phyloP scores from a whole-genome alignment of 2,113 vertebrate genomes.

The Calidris pygmaea region DNA sequence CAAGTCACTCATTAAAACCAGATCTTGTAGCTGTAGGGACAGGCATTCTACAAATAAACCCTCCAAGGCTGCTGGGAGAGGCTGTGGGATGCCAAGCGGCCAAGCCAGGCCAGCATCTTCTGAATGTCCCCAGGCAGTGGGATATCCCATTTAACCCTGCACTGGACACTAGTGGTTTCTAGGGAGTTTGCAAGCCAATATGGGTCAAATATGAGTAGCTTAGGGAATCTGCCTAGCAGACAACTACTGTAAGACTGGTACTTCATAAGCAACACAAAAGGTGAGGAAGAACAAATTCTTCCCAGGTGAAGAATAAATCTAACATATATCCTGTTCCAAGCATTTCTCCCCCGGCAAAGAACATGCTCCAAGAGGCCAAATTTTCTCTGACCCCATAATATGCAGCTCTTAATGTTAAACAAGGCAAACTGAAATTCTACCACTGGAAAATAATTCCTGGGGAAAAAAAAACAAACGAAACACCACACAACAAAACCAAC shows the following conservation, averaged over 20 bases:
- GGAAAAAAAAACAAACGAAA: accelerated
- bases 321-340: neutral
- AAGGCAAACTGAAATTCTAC: neutral
- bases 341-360: neutral
- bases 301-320: neutral
- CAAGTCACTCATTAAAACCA: neutral
- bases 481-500: neutral
- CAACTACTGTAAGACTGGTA: neutral
- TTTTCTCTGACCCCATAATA: neutral
- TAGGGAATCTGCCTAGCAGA: neutral
- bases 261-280: neutral
- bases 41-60: neutral
- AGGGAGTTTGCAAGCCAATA: neutral
- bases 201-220: neutral
- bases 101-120: neutral
- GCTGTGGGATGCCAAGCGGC: neutral
- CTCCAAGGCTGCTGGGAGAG: neutral
- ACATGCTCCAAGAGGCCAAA: neutral
- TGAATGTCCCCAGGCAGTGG: neutral
- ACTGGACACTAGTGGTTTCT: neutral
- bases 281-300: neutral
- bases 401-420: neutral
- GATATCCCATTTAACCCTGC: neutral
- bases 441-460: neutral
- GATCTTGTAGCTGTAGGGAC: neutral